Evolutionary conservation across 2,113 vertebrate genomes (phyloP).

Genomic region (Glareola pratincola): DNA sequence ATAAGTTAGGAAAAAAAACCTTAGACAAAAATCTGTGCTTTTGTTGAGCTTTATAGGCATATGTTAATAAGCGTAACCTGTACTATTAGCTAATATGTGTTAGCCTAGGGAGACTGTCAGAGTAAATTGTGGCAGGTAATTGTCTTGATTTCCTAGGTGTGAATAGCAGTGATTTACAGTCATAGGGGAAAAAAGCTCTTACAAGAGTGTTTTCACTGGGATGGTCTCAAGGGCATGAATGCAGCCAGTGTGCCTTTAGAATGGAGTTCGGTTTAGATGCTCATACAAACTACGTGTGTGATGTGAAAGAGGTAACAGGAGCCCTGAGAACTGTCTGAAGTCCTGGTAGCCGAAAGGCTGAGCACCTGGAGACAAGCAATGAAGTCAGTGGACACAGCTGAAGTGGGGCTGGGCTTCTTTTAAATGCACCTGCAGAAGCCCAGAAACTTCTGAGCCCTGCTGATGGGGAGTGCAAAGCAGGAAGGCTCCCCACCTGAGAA

Average conservation of each 20-base stretch:
- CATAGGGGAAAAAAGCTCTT: not conserved
- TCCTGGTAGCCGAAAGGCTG: not conserved
- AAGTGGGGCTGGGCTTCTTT: not conserved
- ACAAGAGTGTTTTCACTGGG: not conserved
- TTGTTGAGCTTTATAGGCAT: not conserved
- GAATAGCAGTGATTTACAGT: slow-evolving; percentile 8
- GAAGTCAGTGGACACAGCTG: not conserved
- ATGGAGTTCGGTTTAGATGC: not conserved
- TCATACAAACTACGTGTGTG: not conserved
- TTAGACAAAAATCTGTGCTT: not conserved
- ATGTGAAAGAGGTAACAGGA: not conserved
- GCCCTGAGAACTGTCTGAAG: not conserved
- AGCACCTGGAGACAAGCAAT: not conserved
- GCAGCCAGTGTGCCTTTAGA: not conserved
- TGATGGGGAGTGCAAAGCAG: not conserved
- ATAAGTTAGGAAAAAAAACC: not conserved
- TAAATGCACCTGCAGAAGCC: not conserved
- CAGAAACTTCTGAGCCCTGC: not conserved
- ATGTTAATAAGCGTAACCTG: not conserved
- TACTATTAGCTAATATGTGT: not conserved
- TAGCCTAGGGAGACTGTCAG: not conserved
- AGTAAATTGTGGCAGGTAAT: slow-evolving; percentile 31
- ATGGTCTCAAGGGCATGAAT: not conserved
- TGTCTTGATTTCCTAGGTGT: not conserved
- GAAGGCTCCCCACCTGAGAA: not conserved